Conservation (phyloP, 1,140 invertebrate species). For the Neocloeon triangulifer region DNA sequence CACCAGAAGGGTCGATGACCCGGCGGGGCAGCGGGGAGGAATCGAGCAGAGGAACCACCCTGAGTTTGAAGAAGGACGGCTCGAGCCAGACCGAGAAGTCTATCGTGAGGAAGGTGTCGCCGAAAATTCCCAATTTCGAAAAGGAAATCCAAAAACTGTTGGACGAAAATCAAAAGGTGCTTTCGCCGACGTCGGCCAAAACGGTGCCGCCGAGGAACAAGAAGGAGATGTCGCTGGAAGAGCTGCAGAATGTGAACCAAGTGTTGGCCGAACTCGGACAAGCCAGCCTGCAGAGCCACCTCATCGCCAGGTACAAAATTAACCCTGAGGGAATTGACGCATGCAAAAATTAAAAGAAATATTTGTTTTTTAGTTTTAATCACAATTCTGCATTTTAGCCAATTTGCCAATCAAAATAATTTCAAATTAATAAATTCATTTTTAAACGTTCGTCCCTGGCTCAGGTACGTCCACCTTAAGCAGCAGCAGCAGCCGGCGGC, state of each 20-base stretch:
- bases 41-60: not conserved
- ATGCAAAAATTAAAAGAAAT: no score
- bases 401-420: no score
- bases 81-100: slow-evolving; percentile 31
- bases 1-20: not conserved
- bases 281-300: no score
- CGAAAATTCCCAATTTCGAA: slow-evolving; percentile 31
- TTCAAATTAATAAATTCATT: no score
- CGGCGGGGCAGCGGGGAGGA: not conserved
- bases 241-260: slow-evolving; percentile 15
- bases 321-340: no score
- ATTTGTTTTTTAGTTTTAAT: no score
- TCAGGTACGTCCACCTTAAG: no score
- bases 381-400: no score
- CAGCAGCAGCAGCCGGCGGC: no score
- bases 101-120: no score
- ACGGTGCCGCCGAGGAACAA: slow-evolving; percentile 25
- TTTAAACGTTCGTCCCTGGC: no score
- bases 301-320: no score
- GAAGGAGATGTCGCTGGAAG: slow-evolving; percentile 15
- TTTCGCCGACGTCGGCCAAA: slow-evolving; percentile 30
- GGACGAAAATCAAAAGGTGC: slow-evolving; percentile 40
- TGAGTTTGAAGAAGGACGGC: slow-evolving; percentile 17
- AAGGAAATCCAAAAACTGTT: slow-evolving; percentile 47
- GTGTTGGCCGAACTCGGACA: slow-evolving; percentile 8